Conservation (phyloP, 2,888 invertebrate species). For the Brachypalpus laphriformis region DNA sequence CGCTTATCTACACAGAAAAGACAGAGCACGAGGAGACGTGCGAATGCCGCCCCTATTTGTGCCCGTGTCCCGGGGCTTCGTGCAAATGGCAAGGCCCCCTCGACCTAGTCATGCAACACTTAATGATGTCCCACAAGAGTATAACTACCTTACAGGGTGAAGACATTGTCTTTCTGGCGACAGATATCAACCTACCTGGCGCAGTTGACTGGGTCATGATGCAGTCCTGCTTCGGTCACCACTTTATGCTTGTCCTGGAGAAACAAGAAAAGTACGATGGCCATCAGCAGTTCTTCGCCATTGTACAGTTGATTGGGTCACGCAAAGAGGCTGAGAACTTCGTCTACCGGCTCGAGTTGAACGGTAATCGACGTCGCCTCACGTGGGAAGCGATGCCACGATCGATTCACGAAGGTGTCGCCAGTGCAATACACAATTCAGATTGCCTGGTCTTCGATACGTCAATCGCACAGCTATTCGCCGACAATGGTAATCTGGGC, state of each 20-base stretch:
- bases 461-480: slow-evolving; percentile 98
- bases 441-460: slow-evolving; percentile 99
- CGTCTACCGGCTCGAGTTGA: slow-evolving; percentile 97
- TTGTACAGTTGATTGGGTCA: slow-evolving; percentile 99
- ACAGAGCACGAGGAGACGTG: slow-evolving; percentile 99
- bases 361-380: slow-evolving; percentile 95
- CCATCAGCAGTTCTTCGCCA: slow-evolving; percentile 98
- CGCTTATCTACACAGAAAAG: slow-evolving; percentile 97
- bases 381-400: slow-evolving; percentile 99
- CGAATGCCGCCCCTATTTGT: slow-evolving; percentile 98
- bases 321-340: slow-evolving; percentile 99
- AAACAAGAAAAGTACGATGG: slow-evolving; percentile 99
- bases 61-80: slow-evolving; percentile 99
- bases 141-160: slow-evolving; percentile 99
- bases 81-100: slow-evolving; percentile 99
- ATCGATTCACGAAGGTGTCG: slow-evolving; percentile 99
- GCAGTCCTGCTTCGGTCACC: slow-evolving; percentile 99
- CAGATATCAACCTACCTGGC: slow-evolving; percentile 99
- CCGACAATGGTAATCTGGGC: slow-evolving; percentile 99
- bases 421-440: slow-evolving; percentile 97
- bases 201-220: slow-evolving; percentile 99
- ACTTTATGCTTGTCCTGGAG: slow-evolving; percentile 99
- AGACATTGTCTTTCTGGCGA: slow-evolving; percentile 99
- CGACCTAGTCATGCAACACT: slow-evolving; percentile 99
- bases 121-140: slow-evolving; percentile 98